These are phyloP conservation scores for Coregonus suidteri DNA, from an alignment of 2,797 vertebrate genomes.

Conservation along the genomic window DNA sequence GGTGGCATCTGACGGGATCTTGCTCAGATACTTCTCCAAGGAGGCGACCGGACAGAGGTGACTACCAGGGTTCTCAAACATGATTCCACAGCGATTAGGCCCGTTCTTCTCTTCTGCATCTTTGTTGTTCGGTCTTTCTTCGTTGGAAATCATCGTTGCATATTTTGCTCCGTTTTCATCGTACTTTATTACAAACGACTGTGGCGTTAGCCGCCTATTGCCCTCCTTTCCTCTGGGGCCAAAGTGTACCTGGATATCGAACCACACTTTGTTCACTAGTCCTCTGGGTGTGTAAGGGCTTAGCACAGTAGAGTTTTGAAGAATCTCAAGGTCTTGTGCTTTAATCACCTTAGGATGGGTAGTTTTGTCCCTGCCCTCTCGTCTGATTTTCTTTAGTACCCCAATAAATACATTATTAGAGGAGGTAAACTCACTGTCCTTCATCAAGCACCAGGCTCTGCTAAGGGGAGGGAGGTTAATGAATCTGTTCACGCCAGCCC, in stretches of 20 bases:
- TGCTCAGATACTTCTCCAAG: conserved; percentile 6
- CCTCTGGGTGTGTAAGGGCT: conserved; percentile 12
- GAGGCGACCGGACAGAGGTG: conserved; percentile 17
- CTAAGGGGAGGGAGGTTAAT: conserved; percentile 18
- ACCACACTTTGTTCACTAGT: conserved; percentile 41
- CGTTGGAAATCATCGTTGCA: conserved; percentile 28
- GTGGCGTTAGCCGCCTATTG: conserved; percentile 24
- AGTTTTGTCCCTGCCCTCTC: conserved; percentile 17
- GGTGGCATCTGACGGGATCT: not conserved
- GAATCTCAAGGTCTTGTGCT: conserved; percentile 3
- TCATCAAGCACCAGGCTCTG: conserved; percentile 29
- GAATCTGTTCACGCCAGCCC: conserved; percentile 27
- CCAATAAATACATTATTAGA: conserved; percentile 32
- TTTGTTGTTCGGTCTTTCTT: conserved; percentile 22
- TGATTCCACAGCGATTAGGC: conserved; percentile 6
- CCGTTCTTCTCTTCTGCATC: conserved; percentile 6
- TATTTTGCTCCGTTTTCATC: conserved; percentile 32
- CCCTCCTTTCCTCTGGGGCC: conserved; percentile 27
- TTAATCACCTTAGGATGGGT: conserved; percentile 4
- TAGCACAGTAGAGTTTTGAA: conserved; percentile 3
- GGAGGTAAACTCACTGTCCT: conserved; percentile 32
- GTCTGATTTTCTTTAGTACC: conserved; percentile 29
- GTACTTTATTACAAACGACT: conserved; percentile 9
- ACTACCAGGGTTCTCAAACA: conserved; percentile 34
- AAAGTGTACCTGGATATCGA: conserved; percentile 39